phyloP scores from a whole-genome alignment of 1,140 invertebrate genomes.

The Oncopodura yosiiana region DNA sequence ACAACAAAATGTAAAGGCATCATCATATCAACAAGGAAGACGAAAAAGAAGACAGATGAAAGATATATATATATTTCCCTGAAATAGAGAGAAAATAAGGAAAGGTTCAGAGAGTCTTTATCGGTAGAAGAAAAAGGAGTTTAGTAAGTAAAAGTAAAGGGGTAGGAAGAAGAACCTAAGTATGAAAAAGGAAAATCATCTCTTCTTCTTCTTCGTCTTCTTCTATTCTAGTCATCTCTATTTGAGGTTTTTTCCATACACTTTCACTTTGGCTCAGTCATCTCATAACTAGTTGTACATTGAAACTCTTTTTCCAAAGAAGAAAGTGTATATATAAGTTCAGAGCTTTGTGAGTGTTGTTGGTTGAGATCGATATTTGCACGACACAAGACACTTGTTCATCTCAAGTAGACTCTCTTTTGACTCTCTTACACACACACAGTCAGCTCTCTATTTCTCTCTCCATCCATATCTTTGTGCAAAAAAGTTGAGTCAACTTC shows the following conservation, averaged over 20 bases:
- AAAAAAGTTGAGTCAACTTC: too few species aligned
- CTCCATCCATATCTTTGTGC: too few species aligned
- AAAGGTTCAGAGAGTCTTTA: not conserved
- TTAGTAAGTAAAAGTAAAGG: not conserved
- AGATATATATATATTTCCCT: too few species aligned
- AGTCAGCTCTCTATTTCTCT: not conserved
- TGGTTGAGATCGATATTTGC: conserved; percentile 25
- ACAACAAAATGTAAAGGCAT: too few species aligned
- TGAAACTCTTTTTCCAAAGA: not conserved
- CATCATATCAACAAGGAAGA: too few species aligned
- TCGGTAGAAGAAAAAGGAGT: not conserved
- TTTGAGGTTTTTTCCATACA: not conserved
- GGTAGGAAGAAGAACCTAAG: too few species aligned
- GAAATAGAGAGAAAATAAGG: not conserved
- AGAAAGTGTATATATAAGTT: conserved; percentile 4
- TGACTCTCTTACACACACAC: not conserved
- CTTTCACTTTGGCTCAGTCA: conserved; percentile 2
- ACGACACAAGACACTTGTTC: conserved; percentile 16
- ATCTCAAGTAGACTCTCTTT: not conserved
- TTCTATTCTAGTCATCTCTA: not conserved
- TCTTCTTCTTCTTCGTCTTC: not conserved
- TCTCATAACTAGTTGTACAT: not conserved
- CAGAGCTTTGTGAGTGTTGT: conserved; percentile 6
- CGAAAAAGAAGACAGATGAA: too few species aligned
- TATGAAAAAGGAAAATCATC: not conserved